These are phyloP conservation scores for Pyralis farinalis DNA, from an alignment of 2,888 invertebrate genomes.

Conservation along the genomic window DNA sequence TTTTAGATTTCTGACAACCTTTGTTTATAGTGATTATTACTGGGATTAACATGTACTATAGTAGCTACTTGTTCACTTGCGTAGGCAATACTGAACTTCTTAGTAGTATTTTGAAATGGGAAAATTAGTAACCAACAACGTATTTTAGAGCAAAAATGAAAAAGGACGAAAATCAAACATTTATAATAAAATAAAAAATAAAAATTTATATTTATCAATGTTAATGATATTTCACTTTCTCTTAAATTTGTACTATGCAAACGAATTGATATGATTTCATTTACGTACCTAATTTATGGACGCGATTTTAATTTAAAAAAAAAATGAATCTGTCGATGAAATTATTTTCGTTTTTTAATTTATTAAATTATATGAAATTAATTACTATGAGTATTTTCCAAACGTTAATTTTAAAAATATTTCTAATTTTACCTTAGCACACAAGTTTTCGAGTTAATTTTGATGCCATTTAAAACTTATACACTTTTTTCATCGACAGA, in stretches of 20 bases:
- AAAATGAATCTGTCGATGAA: background rate
- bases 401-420: no score
- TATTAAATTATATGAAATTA: no score
- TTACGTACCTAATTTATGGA: constrained; percentile 19
- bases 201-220: background rate
- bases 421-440: no score
- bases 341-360: no score
- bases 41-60: constrained; percentile 31
- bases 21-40: constrained; percentile 31
- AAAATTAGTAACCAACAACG: no score
- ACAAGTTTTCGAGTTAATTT: no score
- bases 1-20: constrained; percentile 57
- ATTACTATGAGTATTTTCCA: no score
- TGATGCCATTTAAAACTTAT: no score
- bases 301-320: constrained; percentile 6
- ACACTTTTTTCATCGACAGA: no score
- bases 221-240: constrained; percentile 13
- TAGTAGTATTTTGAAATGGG: constrained; percentile 14
- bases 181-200: background rate
- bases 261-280: constrained; percentile 43
- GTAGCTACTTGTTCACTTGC: constrained; percentile 41
- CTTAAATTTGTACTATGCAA: constrained; percentile 48
- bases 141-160: background rate
- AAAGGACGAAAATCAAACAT: no score
- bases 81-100: constrained; percentile 39